phyloP scores from a whole-genome alignment of 2,888 invertebrate species.

The Bruchidius siliquastri region DNA sequence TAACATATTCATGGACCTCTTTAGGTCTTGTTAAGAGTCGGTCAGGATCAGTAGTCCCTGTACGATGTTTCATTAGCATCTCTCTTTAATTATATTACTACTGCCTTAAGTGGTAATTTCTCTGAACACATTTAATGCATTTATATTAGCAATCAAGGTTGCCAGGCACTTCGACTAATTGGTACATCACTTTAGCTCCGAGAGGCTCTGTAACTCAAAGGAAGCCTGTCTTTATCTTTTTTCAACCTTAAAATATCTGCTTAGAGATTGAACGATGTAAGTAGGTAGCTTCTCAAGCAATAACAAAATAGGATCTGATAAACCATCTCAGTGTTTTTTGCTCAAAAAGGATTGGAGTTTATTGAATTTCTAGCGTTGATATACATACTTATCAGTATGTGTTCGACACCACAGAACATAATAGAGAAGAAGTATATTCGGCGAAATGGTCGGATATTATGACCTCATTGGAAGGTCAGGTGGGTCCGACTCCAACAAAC shows the following conservation, averaged over 20 bases:
- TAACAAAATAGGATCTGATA: too few relatives aligned
- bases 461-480: too few relatives aligned
- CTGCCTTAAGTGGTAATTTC: neutral
- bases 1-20: neutral
- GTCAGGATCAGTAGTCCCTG: neutral
- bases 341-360: too few relatives aligned
- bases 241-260: neutral
- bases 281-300: too few relatives aligned
- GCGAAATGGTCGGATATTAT: too few relatives aligned
- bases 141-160: neutral
- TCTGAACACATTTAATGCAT: neutral
- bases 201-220: neutral
- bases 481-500: too few relatives aligned
- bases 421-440: too few relatives aligned
- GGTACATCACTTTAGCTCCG: neutral
- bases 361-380: too few relatives aligned
- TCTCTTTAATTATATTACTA: neutral
- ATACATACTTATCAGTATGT: too few relatives aligned
- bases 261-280: too few relatives aligned
- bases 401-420: too few relatives aligned
- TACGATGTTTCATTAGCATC: neutral
- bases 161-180: neutral
- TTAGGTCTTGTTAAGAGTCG: neutral
- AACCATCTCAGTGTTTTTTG: too few relatives aligned
- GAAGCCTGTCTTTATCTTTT: neutral